These are phyloP conservation scores for Caenorhabditis panamensis DNA, from an alignment of 2,888 invertebrate genomes.

Conservation along the genomic window DNA sequence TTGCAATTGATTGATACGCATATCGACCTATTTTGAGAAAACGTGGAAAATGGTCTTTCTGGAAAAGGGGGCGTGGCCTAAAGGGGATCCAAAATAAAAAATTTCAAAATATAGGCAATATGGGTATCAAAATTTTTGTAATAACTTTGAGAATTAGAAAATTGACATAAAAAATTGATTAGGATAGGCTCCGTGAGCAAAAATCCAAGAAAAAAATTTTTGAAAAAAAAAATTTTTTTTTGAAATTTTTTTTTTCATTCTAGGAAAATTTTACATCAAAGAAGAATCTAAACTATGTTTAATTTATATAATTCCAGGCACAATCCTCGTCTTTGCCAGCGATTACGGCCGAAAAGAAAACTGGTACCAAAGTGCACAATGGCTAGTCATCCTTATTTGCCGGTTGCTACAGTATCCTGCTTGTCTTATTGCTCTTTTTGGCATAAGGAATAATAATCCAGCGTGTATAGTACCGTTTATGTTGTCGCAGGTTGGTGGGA, in stretches of 20 bases:
- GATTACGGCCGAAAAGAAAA: slow-evolving; percentile 45
- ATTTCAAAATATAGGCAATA: background rate
- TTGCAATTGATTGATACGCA: too few species aligned
- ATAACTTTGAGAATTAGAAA: too few species aligned
- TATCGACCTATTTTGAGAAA: too few species aligned
- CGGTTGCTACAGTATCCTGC: slow-evolving; percentile 60
- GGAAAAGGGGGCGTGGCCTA: background rate
- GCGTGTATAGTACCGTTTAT: slow-evolving; percentile 58
- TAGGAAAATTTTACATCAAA: too few species aligned
- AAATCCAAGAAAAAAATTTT: too few species aligned
- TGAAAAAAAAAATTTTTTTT: background rate
- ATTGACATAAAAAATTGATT: too few species aligned
- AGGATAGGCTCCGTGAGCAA: too few species aligned
- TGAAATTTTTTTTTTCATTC: too few species aligned
- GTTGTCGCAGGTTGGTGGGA: slow-evolving; percentile 47
- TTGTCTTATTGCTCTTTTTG: slow-evolving; percentile 46
- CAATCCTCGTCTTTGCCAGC: slow-evolving; percentile 45
- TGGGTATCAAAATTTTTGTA: too few species aligned
- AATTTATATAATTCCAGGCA: slow-evolving; percentile 25
- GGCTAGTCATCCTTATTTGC: slow-evolving; percentile 52
- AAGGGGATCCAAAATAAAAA: background rate
- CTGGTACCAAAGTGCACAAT: slow-evolving; percentile 56
- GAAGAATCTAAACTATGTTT: too few species aligned
- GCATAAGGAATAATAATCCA: slow-evolving; percentile 52
- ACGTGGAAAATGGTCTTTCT: too few species aligned